Evolutionary conservation across 1,140 invertebrate species (phyloP), one percentile per base, ranked within the genome.

Genomic region (Drosophila subpulchrella): DNA sequence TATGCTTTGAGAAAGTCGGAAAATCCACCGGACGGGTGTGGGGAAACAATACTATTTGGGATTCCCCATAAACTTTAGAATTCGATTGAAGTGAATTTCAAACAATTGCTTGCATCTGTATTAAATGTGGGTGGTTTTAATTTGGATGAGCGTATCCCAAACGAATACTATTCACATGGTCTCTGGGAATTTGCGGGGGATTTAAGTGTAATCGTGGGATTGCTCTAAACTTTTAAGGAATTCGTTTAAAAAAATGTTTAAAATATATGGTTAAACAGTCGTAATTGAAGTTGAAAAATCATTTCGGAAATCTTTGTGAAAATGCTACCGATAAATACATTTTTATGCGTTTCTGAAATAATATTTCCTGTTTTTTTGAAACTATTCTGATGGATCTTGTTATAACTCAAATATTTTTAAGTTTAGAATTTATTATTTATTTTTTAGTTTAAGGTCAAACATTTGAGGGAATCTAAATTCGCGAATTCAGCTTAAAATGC

Each of bases 31-130:
- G 39, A 36, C 27, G 24, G 42, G 30, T 57, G 20, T 34, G 27
- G 50, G 57, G 46, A 48, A 50, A 56, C 63, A 70, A 61, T 36
- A 44, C 42, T 61, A 15, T 66, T 65, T 47, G 78, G 56, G 65
- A 63, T 62, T 78, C 51, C 63, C 70, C 74, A 78, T 82, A 59
- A 78, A 82, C 67, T 73, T 73, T 54, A 61, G 6, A 34, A 82
- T 67, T 78, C 79, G 58, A 81, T 81, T 81, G 68, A 73, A 73
- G 70, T 73, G 70, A 73, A 73, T 53, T 73, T 73, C 46, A 73
- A 73, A 73, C 70, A 73, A 53, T 73, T 34, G 51, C 41, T 27
- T 41, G 50, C 13, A 6, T 48, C 20, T 50, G 41, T 56, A 34
- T 57, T 48, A 57, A 57, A 41, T 71, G 67, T 71, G 65, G 53